Evolutionary conservation across 1,140 invertebrate genomes (phyloP), one percentile per base, ranked within the genome.

Genomic region (Pseudomyrmex concolor): DNA sequence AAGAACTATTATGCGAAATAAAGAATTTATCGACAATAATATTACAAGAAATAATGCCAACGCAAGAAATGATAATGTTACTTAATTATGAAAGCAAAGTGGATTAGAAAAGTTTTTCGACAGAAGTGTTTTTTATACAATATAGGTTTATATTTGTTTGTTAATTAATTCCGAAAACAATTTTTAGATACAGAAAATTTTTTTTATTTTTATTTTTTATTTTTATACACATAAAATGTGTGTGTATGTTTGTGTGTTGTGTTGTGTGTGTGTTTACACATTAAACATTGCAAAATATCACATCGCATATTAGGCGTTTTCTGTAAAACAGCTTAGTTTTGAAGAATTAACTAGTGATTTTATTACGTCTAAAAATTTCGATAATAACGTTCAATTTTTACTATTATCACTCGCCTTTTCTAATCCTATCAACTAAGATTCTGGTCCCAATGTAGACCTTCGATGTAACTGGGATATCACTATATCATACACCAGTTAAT

Each of bases 231-330:
- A 55, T 48, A 17, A 80, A 80, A 80, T 70, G 5, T 34, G 34
- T 34, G 34, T 34, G 34, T 34, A 0, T 34, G 34, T 34, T 5
- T 7, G 34, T 34, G 5, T 34, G 5, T 34, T 34, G 34, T 34
- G 5, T 34, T 34, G 34, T 34, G 34, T 34, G 34, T 34, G 25
- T 34, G 66, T 80, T 80, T 80, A 68, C 51, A 57, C 19, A 60
- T 60, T 60, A 80, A 80, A 80, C 43, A 80, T 80, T 84, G 84
- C 85, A 71, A 78, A 89, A 67, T 84, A 87, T 88, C 82, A 89
- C 77, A 84, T 89, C 83, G 84, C 74, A 63, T 84, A 72, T 80
- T 86, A 87, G 87, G 82, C 76, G 81, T 86, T 80, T 81, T 84
- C 25, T 71, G 66, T 55, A 60, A 34, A 80, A 80, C n/a, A 78